Conservation (phyloP, 2,888 invertebrate genomes). For the Lamproptera curius region DNA sequence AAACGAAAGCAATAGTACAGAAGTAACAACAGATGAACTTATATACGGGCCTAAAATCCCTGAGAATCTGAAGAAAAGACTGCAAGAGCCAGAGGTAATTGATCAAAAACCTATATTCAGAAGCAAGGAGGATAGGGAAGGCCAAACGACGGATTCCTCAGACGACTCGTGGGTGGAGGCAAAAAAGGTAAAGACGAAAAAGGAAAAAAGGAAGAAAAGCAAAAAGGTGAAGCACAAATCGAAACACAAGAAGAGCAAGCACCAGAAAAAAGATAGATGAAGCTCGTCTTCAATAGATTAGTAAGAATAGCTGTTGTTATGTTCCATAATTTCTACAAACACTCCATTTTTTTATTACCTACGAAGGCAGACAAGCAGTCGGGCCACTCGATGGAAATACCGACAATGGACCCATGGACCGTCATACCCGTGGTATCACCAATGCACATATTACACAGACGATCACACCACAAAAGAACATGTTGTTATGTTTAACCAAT, state of each 20-base stretch:
- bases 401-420: too few relatives aligned
- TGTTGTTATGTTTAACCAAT: too few relatives aligned
- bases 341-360: too few relatives aligned
- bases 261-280: conserved; percentile 61
- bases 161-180: conserved; percentile 74
- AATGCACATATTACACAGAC: too few relatives aligned
- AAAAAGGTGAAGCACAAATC: conserved; percentile 66
- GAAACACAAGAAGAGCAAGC: conserved; percentile 62
- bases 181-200: conserved; percentile 52
- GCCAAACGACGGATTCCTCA: conserved; percentile 40
- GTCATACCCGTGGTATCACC: too few relatives aligned
- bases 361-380: too few relatives aligned
- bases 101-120: conserved; percentile 39
- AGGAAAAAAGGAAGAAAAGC: conserved; percentile 65
- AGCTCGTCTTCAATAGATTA: too few relatives aligned
- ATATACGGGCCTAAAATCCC: conserved; percentile 80
- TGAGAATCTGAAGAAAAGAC: conserved; percentile 51
- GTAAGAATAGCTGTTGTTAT: too few relatives aligned
- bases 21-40: conserved; percentile 27
- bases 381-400: too few relatives aligned
- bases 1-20: conserved; percentile 17
- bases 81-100: conserved; percentile 30
- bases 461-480: too few relatives aligned
- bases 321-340: too few relatives aligned
- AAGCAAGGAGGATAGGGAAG: conserved; percentile 32